Percentiles rank a stretch among this genome's conserved stretches.
These are phyloP conservation scores for Florisuga fusca DNA, from an alignment of 2,797 vertebrate species.

Conservation along the genomic window DNA sequence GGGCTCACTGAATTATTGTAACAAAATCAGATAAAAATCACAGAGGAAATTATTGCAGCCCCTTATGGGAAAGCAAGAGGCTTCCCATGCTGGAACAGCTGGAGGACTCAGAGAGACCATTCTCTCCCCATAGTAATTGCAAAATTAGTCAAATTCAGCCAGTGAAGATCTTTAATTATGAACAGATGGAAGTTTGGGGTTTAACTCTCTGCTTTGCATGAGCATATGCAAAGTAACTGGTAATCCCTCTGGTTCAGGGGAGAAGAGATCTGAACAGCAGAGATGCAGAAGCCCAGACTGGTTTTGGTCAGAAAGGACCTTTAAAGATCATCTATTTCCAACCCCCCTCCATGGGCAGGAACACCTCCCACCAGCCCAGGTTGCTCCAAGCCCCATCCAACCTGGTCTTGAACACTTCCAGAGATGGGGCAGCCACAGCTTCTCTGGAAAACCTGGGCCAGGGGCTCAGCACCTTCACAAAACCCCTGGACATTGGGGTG, in stretches of 20 bases:
- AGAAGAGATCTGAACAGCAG: not conserved
- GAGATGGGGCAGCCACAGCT: too few species aligned
- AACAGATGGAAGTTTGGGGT: conserved; percentile 27
- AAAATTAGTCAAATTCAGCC: conserved; percentile 36
- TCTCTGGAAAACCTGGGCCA: too few species aligned
- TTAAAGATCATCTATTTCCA: too few species aligned
- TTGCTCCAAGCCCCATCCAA: too few species aligned
- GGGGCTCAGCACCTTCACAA: too few species aligned
- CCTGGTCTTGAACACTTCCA: too few species aligned
- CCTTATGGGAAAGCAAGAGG: not conserved
- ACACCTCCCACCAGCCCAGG: too few species aligned
- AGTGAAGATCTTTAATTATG: not conserved
- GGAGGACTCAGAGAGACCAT: not conserved
- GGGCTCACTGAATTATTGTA: conserved; percentile 9
- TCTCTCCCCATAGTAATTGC: not conserved
- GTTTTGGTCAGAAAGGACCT: too few species aligned
- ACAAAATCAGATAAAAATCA: conserved; percentile 29
- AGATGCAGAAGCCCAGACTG: not conserved
- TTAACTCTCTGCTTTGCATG: not conserved
- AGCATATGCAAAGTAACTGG: not conserved
- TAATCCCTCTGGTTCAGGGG: not conserved
- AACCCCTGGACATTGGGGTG: too few species aligned
- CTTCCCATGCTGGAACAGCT: conserved; percentile 33
- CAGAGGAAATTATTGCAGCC: not conserved
- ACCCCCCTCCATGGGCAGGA: too few species aligned